Base-by-base conservation (phyloP, 2,113 vertebrate genomes). In the Parotia lawesii region DNA sequence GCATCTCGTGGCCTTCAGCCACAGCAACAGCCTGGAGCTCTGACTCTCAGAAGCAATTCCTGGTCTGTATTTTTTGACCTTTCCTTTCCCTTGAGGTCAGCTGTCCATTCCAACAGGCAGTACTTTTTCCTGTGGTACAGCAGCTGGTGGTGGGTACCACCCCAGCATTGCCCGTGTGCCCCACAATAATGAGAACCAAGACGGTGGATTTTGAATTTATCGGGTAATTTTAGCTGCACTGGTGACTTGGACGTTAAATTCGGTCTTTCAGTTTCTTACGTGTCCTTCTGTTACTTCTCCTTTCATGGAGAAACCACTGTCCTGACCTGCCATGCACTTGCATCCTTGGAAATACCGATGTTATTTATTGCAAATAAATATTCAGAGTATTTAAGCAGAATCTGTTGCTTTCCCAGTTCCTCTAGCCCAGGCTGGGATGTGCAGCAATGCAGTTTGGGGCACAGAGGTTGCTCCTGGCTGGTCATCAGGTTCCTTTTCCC, bases 61-160 rank as follows among this genome's bases (percentile, higher is more conserved):
- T 40, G 12, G 15, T 19, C 75, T 85, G 61, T 33, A 2, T 11
- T 70, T 87, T 80, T 56, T 81, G 47, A 28, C 88, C 82, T 85
- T 75, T 50, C 54, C 40, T 44, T 60, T 78, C 50, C 44, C 70
- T 53, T 58, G 0, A 74, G 48, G 61, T 37, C 60, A 47, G 80
- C 58, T 72, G 31, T 37, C 6, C 38, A 4, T n/a, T 61, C 18
- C 48, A 67, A 2, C 0, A 11, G 53, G 66, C 38, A 27, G 44
- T 0, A 0, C 29, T 8, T 70, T 3, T 6, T 10, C 2, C 47
- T 27, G 35, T 2, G 54, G 10, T 13, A 2, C 53, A 78, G 75
- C 50, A 31, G 2, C 14, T 37, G 62, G 5, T 6, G 3, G 1
- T 44, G 84, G 58, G 48, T 15, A 2, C 56, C 74, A 22, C 31